These are phyloP conservation scores for Tetragnatha montana DNA, from an alignment of 2,888 invertebrate genomes.

Conservation along the genomic window DNA sequence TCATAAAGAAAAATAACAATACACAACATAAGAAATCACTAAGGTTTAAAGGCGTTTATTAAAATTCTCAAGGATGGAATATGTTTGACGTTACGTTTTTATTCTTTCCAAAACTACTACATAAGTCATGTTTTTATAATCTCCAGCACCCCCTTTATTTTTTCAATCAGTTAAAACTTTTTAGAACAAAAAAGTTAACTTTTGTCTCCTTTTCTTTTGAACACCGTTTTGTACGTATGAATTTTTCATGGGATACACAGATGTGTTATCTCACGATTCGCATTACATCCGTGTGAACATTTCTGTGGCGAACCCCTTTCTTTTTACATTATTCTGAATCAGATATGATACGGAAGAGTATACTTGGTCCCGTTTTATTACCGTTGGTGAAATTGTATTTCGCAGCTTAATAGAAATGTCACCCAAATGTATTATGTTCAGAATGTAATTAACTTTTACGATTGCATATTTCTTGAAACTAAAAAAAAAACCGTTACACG, in stretches of 20 bases:
- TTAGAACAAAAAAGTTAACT: not conserved
- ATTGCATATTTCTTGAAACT: not conserved
- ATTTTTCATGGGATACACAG: not conserved
- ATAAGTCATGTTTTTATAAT: not conserved
- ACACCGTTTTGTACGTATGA: not conserved
- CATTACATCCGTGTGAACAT: not conserved
- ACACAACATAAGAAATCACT: too few species aligned
- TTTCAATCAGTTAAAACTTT: not conserved
- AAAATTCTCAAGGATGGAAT: too few species aligned
- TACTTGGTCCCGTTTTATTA: not conserved
- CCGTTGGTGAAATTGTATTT: not conserved
- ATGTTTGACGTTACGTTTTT: too few species aligned
- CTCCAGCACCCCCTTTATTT: not conserved
- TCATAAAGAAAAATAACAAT: too few species aligned
- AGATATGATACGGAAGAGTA: not conserved
- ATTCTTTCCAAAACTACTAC: not conserved
- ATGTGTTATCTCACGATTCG: not conserved
- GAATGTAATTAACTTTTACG: slow-evolving; percentile 1
- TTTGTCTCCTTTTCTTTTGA: not conserved
- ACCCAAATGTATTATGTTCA: not conserved
- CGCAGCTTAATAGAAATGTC: not conserved
- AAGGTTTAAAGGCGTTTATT: too few species aligned
- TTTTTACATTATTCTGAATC: not conserved
- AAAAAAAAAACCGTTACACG: not conserved
- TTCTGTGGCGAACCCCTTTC: not conserved